A percentile compares a stretch with the other conserved stretches of the same genome.
phyloP scores from a whole-genome alignment of 2,888 invertebrate genomes.

The Tinea trinotella region DNA sequence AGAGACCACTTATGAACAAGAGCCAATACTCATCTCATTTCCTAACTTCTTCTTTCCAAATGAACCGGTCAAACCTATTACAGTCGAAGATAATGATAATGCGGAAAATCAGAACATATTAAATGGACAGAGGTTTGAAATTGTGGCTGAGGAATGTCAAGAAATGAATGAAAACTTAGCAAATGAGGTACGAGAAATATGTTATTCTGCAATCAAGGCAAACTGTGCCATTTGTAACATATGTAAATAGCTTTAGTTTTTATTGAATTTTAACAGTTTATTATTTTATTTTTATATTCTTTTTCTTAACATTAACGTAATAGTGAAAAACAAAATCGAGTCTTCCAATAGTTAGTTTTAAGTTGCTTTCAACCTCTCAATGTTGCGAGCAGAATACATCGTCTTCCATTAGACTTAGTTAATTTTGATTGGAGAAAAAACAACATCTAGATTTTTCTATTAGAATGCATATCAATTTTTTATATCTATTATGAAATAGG shows the following conservation, averaged over 20 bases:
- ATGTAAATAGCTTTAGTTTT: slow-evolving; percentile 31
- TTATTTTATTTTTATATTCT: not conserved
- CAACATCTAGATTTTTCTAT: not conserved
- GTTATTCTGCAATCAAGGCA: slow-evolving; percentile 50
- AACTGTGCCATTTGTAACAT: slow-evolving; percentile 64
- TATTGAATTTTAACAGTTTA: not conserved
- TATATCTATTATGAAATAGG: too few species aligned
- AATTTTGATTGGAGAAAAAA: not conserved
- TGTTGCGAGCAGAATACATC: slow-evolving; percentile 34
- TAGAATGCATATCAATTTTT: slow-evolving; percentile 24
- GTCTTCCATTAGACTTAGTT: slow-evolving; percentile 67
- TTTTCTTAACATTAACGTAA: not conserved
- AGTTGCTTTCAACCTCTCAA: slow-evolving; percentile 32
- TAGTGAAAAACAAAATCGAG: slow-evolving; percentile 65
- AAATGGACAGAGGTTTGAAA: slow-evolving; percentile 53
- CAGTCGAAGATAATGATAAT: slow-evolving; percentile 56
- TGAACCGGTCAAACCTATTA: slow-evolving; percentile 55
- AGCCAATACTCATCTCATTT: slow-evolving; percentile 54
- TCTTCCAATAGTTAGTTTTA: slow-evolving; percentile 64
- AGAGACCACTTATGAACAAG: slow-evolving; percentile 59
- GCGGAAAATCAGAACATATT: slow-evolving; percentile 61
- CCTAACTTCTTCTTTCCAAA: slow-evolving; percentile 55
- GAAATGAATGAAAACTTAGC: slow-evolving; percentile 72
- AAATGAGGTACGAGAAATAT: slow-evolving; percentile 71
- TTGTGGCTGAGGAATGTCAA: slow-evolving; percentile 40